A percentile compares a stretch with the other conserved stretches of the same genome.
Evolutionary conservation across 2,797 vertebrate species (phyloP).

Genomic region (Crocodylus rhombifer): DNA sequence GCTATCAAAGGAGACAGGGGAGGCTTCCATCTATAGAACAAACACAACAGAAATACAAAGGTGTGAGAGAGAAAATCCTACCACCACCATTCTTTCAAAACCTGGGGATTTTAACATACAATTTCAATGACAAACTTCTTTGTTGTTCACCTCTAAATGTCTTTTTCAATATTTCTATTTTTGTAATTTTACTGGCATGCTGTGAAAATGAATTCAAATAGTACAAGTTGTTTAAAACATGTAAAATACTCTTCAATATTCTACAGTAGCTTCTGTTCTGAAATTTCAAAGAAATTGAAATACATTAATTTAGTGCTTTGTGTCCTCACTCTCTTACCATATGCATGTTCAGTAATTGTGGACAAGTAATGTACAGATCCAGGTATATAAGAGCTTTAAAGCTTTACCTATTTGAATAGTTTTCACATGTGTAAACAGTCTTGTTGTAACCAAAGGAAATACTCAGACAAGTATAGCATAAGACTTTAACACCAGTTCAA

Average conservation of each 20-base stretch:
- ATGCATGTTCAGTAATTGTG: background rate
- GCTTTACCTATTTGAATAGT: background rate
- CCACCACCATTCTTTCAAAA: background rate
- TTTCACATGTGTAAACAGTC: fast-evolving
- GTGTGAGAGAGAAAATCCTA: background rate
- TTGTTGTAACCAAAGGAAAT: background rate
- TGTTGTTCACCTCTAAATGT: background rate
- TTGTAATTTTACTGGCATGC: background rate
- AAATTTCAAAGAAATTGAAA: background rate
- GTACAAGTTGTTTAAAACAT: background rate
- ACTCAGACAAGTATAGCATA: background rate
- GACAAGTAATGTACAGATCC: background rate
- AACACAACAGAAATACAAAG: background rate
- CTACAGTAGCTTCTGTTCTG: background rate
- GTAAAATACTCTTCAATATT: background rate
- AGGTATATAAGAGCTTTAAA: background rate
- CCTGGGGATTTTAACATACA: slow-evolving; percentile 5
- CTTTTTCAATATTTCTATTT: slow-evolving; percentile 27
- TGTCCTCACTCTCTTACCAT: background rate
- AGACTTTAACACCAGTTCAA: background rate
- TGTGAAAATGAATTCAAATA: background rate
- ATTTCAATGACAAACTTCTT: slow-evolving; percentile 25
- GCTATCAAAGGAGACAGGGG: slow-evolving; percentile 87
- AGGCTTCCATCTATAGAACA: slow-evolving; percentile 87
- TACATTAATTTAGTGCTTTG: background rate